phyloP scores from a whole-genome alignment of 2,797 vertebrate species.

The Amniataba percoides region DNA sequence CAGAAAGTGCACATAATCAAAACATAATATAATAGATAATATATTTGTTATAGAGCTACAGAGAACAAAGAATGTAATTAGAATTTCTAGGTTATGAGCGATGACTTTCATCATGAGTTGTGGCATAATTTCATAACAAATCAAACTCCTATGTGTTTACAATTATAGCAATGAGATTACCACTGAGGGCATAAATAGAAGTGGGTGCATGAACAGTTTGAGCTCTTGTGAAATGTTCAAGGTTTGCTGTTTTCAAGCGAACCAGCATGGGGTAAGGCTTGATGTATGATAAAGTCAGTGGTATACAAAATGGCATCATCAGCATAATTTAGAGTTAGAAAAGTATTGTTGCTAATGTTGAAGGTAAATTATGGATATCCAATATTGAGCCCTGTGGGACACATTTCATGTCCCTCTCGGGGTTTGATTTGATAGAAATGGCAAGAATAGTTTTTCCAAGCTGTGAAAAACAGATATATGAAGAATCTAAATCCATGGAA shows the following conservation, averaged over 20 bases:
- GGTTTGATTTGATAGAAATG: constrained; percentile 5
- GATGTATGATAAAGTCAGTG: not conserved
- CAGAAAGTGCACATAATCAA: not conserved
- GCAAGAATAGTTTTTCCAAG: not conserved
- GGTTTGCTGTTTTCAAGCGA: not conserved
- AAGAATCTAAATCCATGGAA: constrained; percentile 1
- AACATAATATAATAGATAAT: not conserved
- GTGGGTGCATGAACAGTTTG: not conserved
- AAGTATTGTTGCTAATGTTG: not conserved
- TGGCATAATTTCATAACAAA: not conserved
- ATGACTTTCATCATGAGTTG: not conserved
- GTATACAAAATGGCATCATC: not conserved
- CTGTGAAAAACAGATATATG: not conserved
- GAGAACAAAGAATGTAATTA: not conserved
- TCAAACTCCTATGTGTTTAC: not conserved
- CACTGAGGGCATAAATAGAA: not conserved
- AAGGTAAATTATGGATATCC: not conserved
- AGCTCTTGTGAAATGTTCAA: not conserved
- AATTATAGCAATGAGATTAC: not conserved
- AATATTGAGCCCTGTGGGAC: constrained; percentile 9
- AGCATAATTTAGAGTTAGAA: not conserved
- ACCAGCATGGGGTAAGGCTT: not conserved
- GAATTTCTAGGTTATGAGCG: not conserved
- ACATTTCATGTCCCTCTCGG: not conserved
- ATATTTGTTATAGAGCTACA: not conserved